Percentiles rank a stretch among this genome's conserved stretches.
These are phyloP conservation scores for Tetropium fuscum DNA, from an alignment of 2,888 invertebrate species.

Conservation along the genomic window DNA sequence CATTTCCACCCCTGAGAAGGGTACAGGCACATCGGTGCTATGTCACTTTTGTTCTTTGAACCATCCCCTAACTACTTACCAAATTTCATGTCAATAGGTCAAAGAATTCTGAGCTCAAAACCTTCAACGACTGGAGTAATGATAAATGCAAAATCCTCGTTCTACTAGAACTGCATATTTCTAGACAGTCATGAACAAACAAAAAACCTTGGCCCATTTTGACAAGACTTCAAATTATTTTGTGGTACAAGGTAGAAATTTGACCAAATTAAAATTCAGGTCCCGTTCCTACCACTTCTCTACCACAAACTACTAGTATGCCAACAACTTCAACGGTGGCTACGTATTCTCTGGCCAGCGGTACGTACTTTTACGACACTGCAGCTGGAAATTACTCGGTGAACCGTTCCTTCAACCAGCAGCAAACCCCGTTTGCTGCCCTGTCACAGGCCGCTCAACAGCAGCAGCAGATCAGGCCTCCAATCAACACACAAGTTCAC, in stretches of 20 bases:
- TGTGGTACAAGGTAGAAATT: not conserved
- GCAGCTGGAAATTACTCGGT: conserved; percentile 58
- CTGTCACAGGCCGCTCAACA: conserved; percentile 57
- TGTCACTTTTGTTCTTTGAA: too few species aligned
- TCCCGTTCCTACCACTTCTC: conserved; percentile 47
- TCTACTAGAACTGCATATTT: too few species aligned
- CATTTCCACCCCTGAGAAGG: too few species aligned
- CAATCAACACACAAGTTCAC: conserved; percentile 57
- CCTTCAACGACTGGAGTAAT: too few species aligned
- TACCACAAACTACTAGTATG: conserved; percentile 51
- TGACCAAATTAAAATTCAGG: conserved; percentile 52
- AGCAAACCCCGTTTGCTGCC: conserved; percentile 52
- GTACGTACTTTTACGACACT: conserved; percentile 62
- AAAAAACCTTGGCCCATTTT: not conserved
- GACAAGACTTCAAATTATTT: not conserved
- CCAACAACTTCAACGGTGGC: conserved; percentile 57
- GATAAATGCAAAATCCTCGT: too few species aligned
- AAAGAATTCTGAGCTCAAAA: too few species aligned
- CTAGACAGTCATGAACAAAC: not conserved
- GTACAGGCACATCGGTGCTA: too few species aligned
- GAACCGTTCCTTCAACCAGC: conserved; percentile 56
- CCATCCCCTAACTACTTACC: too few species aligned
- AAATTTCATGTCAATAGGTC: too few species aligned
- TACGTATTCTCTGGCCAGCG: conserved; percentile 59
- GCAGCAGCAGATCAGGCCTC: conserved; percentile 57